A percentile compares a stretch with the other conserved stretches of the same genome.
Conservation (phyloP, 2,113 vertebrate species). For the Taxidea taxus region DNA sequence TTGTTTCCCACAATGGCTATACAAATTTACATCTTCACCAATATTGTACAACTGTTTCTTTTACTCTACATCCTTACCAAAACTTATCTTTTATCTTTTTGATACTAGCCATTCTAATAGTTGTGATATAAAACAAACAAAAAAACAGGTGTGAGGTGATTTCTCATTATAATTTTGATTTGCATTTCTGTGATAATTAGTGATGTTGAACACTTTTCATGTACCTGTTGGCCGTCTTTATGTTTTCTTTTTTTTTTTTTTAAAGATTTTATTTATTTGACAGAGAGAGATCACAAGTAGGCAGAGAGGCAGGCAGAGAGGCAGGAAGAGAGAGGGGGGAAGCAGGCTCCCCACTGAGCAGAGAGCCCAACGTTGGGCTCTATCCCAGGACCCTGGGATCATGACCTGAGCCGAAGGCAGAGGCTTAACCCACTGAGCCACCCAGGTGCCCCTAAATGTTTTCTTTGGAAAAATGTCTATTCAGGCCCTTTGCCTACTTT, state of each 20-base stretch:
- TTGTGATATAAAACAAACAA: neutral
- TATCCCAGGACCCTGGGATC: too few relatives aligned
- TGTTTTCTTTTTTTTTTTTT: neutral
- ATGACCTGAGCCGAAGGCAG: too few relatives aligned
- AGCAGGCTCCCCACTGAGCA: too few relatives aligned
- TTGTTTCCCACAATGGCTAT: neutral
- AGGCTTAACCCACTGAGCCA: too few relatives aligned
- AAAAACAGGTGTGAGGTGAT: neutral
- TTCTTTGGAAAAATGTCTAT: neutral
- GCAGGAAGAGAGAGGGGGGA: too few relatives aligned
- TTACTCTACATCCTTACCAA: neutral
- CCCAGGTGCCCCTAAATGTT: neutral
- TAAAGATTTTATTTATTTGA: too few relatives aligned
- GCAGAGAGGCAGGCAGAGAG: too few relatives aligned
- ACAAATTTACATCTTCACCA: neutral
- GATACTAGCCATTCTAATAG: neutral
- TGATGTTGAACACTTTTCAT: neutral
- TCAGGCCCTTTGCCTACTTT: neutral
- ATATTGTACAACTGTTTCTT: neutral
- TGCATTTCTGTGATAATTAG: neutral
- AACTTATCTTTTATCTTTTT: neutral
- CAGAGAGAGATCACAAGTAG: too few relatives aligned
- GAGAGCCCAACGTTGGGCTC: too few relatives aligned
- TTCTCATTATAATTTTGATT: neutral
- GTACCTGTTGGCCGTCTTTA: neutral